Conservation (phyloP, 2,113 vertebrate species). For the Calypte anna region DNA sequence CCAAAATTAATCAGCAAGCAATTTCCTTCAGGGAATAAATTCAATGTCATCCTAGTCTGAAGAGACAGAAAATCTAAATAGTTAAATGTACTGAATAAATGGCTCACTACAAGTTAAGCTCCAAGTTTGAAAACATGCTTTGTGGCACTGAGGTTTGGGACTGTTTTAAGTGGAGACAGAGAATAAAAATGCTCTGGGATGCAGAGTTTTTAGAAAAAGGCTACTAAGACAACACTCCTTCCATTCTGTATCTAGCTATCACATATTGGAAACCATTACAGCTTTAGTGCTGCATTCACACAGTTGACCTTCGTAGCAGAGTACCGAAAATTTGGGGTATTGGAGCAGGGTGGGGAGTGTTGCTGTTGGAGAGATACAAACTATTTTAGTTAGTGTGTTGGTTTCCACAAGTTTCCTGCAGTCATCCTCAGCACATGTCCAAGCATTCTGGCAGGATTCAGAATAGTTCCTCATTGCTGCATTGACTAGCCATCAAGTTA, state of each 20-base stretch:
- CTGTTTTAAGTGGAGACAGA: not conserved
- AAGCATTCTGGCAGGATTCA: not conserved
- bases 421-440: accelerated
- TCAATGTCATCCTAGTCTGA: not conserved
- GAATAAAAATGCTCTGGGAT: not conserved
- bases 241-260: not conserved
- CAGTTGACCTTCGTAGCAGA: not conserved
- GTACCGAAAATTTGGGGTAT: not conserved
- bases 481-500: not conserved
- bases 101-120: not conserved
- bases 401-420: not conserved
- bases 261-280: not conserved
- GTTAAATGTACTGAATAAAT: not conserved
- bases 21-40: not conserved
- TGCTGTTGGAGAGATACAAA: not conserved
- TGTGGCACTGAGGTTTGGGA: not conserved
- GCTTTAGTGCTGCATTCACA: not conserved
- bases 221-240: not conserved
- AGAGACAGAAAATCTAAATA: not conserved
- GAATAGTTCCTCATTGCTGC: not conserved
- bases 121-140: not conserved
- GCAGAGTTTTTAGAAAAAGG: not conserved
- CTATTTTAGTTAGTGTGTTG: not conserved
- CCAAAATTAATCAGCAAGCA: not conserved
- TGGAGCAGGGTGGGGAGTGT: not conserved